These are phyloP conservation scores for Pholis gunnellus DNA, from an alignment of 2,113 vertebrate genomes.

Conservation along the genomic window DNA sequence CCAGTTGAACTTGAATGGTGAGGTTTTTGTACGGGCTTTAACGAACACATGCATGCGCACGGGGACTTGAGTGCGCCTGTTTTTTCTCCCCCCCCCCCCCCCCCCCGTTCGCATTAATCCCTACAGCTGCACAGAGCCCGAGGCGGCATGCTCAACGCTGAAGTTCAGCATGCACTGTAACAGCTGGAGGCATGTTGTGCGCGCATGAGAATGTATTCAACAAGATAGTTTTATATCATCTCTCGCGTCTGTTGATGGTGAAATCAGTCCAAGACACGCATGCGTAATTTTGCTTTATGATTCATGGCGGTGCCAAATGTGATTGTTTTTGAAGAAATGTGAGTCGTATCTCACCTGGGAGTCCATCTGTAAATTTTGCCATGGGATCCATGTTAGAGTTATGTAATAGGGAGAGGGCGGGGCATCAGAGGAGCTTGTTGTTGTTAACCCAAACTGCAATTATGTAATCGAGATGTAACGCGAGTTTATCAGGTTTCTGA, in stretches of 20 bases:
- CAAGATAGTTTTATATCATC: not conserved
- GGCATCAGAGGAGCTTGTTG: constrained; percentile 55
- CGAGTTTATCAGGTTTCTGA: constrained; percentile 15
- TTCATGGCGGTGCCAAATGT: not conserved
- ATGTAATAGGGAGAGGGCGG: constrained; percentile 74
- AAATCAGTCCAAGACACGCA: not conserved
- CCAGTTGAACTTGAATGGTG: constrained; percentile 19
- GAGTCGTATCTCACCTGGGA: constrained; percentile 35
- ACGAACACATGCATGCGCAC: constrained; percentile 66
- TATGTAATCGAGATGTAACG: constrained; percentile 71
- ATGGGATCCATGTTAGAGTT: constrained; percentile 70
- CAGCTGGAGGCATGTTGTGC: not conserved
- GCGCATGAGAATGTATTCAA: not conserved
- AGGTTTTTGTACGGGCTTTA: constrained; percentile 2
- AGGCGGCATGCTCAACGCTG: constrained; percentile 22
- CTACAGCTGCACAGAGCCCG: constrained; percentile 51
- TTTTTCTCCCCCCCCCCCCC: constrained; percentile 16
- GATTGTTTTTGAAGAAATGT: constrained; percentile 13
- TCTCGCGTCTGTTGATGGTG: not conserved
- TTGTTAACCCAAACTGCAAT: constrained; percentile 73
- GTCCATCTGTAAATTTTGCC: constrained; percentile 37
- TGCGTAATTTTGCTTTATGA: not conserved
- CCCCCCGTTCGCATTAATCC: constrained; percentile 74
- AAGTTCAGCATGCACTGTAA: constrained; percentile 17
- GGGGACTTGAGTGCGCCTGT: constrained; percentile 59